A percentile compares a stretch with the other conserved stretches of the same genome.
phyloP scores from a whole-genome alignment of 2,797 vertebrate species.

The Todus mexicanus region DNA sequence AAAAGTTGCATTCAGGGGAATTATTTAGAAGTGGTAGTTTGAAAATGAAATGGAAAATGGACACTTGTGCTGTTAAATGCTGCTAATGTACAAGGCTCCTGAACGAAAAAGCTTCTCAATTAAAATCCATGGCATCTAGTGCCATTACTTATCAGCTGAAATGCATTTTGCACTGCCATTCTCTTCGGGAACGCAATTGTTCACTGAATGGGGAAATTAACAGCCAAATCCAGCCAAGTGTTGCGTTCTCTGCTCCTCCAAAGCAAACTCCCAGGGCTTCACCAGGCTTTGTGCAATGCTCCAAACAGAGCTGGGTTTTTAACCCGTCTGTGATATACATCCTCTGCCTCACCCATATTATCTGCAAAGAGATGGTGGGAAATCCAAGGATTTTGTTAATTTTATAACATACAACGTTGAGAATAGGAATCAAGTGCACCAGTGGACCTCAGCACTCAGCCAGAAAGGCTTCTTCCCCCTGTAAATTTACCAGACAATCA shows the following conservation, averaged over 20 bases:
- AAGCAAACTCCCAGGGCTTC: not conserved
- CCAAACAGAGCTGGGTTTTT: not conserved
- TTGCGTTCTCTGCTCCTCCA: not conserved
- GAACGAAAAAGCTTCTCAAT: conserved; percentile 14
- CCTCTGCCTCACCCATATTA: rapidly evolving
- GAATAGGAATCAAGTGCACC: not conserved
- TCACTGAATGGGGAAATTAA: not conserved
- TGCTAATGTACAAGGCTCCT: conserved; percentile 24
- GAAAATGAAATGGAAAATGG: conserved; percentile 24
- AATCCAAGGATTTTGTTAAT: not conserved
- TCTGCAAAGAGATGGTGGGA: not conserved
- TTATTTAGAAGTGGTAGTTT: conserved; percentile 43
- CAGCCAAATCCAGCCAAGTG: not conserved
- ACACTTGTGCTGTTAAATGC: conserved; percentile 14
- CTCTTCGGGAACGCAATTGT: not conserved
- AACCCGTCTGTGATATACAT: rapidly evolving
- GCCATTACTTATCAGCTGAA: conserved; percentile 17
- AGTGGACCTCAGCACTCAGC: rapidly evolving
- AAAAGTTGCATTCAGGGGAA: conserved; percentile 22
- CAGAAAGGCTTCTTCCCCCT: not conserved
- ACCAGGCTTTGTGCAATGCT: rapidly evolving
- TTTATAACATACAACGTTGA: rapidly evolving
- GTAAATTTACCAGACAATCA: not conserved
- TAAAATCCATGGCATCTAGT: not conserved
- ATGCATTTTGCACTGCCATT: not conserved